phyloP scores from a whole-genome alignment of 2,113 vertebrate species.

The Deroptyus accipitrinus region DNA sequence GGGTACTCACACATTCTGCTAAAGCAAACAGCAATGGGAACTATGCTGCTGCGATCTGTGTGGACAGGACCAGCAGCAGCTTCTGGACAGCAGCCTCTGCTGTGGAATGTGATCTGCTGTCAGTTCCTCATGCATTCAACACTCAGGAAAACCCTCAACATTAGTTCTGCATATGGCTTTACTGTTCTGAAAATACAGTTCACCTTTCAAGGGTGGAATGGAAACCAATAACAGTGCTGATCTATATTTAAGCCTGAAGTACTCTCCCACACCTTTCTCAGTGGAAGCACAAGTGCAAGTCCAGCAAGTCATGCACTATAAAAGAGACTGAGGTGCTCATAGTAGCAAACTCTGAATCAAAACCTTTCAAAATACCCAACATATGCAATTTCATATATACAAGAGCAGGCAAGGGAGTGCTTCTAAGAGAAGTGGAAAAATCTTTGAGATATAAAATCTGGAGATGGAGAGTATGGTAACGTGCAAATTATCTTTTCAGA shows the following conservation, averaged over 20 bases:
- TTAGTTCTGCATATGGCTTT: background rate
- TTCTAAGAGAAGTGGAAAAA: background rate
- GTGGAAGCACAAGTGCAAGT: background rate
- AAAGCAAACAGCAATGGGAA: background rate
- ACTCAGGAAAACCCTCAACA: background rate
- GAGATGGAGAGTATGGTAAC: background rate
- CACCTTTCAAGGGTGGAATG: background rate
- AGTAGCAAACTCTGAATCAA: background rate
- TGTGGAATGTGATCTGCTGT: background rate
- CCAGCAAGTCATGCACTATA: rapidly evolving
- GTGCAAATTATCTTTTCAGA: background rate
- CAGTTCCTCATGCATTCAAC: background rate
- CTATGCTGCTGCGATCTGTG: background rate
- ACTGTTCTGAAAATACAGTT: background rate
- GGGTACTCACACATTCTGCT: background rate
- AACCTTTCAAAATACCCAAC: background rate
- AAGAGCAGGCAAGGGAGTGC: background rate
- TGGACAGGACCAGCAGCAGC: background rate
- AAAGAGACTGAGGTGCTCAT: background rate
- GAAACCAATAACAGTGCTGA: background rate
- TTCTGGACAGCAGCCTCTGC: background rate
- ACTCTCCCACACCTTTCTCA: background rate
- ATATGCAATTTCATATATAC: background rate
- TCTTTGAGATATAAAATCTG: background rate
- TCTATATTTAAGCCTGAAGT: background rate